Conservation (phyloP, 1,140 invertebrate species). For the Phymorhynchus buccinoides region DNA sequence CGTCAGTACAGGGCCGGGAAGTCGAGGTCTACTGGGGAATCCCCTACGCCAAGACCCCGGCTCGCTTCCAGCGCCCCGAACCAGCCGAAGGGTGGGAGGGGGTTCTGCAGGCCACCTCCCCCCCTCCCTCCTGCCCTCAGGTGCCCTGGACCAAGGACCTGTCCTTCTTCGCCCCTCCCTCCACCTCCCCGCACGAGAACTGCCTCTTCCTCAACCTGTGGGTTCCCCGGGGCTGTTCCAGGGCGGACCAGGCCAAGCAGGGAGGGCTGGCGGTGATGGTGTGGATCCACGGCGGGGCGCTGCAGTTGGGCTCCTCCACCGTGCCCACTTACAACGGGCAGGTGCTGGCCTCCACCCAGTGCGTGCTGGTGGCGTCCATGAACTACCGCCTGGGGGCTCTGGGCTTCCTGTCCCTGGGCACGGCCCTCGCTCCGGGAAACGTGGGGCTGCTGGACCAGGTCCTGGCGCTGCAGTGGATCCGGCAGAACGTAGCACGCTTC, state of each 20-base stretch:
- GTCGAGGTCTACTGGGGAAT: conserved; percentile 30
- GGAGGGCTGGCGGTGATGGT: conserved; percentile 91
- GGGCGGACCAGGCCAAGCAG: conserved; percentile 83
- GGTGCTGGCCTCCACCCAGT: conserved; percentile 80
- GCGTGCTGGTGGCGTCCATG: conserved; percentile 85
- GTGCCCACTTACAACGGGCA: conserved; percentile 94
- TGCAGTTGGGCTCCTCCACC: conserved; percentile 69
- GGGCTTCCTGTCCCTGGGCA: conserved; percentile 78
- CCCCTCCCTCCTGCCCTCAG: conserved; percentile 76
- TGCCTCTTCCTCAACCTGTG: conserved; percentile 94
- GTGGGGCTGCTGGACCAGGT: conserved; percentile 77
- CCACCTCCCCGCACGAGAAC: conserved; percentile 92
- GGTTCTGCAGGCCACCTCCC: conserved; percentile 62
- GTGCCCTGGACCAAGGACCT: background rate
- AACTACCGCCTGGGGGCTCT: conserved; percentile 88
- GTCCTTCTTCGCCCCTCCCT: conserved; percentile 76
- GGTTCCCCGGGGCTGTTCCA: conserved; percentile 76
- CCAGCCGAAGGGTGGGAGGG: conserved; percentile 73
- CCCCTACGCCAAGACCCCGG: conserved; percentile 14
- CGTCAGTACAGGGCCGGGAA: background rate
- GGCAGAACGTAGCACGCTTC: conserved; percentile 81
- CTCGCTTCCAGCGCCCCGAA: conserved; percentile 87
- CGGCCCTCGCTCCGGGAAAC: conserved; percentile 74
- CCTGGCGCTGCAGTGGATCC: conserved; percentile 82
- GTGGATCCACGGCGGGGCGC: background rate